Conservation (phyloP, 2,113 vertebrate genomes). For the Melierax canorus region DNA sequence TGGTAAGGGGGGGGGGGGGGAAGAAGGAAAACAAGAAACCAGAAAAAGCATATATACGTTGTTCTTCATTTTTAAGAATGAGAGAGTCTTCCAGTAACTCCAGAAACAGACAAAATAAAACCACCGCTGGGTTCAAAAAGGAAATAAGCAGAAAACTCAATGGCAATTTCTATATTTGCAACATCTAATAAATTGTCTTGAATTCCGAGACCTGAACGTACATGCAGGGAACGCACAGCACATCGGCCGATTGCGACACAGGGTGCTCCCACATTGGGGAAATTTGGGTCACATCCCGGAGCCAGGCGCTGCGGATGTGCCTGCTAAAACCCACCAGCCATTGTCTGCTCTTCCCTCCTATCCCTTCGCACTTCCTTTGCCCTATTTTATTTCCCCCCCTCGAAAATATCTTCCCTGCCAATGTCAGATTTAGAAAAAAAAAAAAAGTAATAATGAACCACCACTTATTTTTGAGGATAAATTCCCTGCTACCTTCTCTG, state of each 20-base stretch:
- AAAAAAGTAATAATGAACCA: not conserved
- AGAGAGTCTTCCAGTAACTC: not conserved
- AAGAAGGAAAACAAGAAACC: not conserved
- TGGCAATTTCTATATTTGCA: not conserved
- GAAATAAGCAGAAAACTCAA: conserved; percentile 10
- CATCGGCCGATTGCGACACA: not conserved
- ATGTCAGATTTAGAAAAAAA: not conserved
- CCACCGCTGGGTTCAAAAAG: not conserved
- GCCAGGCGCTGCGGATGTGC: not conserved
- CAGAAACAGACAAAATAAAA: not conserved
- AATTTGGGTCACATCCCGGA: conserved; percentile 29
- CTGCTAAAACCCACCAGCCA: not conserved
- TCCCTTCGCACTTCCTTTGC: not conserved
- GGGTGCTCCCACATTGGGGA: not conserved
- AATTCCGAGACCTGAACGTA: not conserved
- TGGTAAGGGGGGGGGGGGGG: fast-evolving
- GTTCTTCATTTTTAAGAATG: not conserved
- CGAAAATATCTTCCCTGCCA: not conserved
- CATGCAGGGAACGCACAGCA: not conserved
- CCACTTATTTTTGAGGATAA: not conserved
- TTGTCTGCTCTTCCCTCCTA: not conserved
- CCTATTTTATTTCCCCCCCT: not conserved
- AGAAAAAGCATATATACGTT: not conserved
- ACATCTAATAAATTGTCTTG: not conserved
- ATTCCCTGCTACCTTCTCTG: not conserved